phyloP scores from a whole-genome alignment of 2,113 vertebrate species.

The Sphyrna mokarran region DNA sequence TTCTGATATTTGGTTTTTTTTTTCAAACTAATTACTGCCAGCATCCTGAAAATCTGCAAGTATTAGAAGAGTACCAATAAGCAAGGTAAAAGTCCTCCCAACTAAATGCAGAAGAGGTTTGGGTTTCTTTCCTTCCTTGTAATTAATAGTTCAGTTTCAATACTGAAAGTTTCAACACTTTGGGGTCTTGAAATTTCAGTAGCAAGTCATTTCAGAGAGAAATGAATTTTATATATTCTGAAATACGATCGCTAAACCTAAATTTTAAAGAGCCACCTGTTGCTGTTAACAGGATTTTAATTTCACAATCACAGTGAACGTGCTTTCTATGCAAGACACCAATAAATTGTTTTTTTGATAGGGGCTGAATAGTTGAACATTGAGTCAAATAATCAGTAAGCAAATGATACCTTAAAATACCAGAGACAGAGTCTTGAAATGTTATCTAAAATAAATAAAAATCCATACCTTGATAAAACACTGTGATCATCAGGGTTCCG shows the following conservation, averaged over 20 bases:
- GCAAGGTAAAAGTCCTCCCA: neutral
- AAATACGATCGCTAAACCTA: neutral
- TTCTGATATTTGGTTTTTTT: neutral
- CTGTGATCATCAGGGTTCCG: constrained; percentile 74
- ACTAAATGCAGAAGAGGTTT: neutral
- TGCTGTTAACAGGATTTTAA: neutral
- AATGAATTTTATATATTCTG: neutral
- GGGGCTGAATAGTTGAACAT: neutral
- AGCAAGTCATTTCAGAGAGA: neutral
- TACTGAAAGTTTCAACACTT: neutral
- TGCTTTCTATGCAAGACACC: neutral
- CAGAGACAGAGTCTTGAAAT: neutral
- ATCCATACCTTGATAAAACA: constrained; percentile 75
- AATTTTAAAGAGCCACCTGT: neutral
- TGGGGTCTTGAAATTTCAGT: neutral
- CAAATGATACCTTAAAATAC: neutral
- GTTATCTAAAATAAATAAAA: neutral
- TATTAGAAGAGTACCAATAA: neutral
- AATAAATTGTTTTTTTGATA: neutral
- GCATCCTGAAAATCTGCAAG: neutral
- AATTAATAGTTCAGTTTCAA: neutral
- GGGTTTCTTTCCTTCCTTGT: neutral
- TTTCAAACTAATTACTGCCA: neutral
- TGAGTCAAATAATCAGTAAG: neutral
- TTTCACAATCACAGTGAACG: neutral